Evolutionary conservation across 2,797 vertebrate species (phyloP).

Genomic region (Rhinogobio ventralis): DNA sequence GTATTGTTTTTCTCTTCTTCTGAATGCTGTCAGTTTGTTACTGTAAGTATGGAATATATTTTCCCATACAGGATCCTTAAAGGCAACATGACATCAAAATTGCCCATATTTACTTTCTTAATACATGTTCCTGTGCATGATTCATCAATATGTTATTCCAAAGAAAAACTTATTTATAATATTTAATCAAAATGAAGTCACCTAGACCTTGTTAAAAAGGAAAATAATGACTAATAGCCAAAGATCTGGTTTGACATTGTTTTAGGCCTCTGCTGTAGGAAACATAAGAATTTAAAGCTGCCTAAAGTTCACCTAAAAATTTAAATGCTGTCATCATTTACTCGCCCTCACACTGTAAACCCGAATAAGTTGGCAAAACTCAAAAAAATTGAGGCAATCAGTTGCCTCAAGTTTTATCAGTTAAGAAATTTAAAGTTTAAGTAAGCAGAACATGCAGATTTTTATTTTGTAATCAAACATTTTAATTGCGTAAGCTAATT

Average conservation of each 20-base stretch:
- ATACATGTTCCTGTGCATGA: conserved; percentile 1
- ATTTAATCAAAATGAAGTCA: not conserved
- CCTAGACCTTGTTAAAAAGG: not conserved
- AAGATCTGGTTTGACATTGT: not conserved
- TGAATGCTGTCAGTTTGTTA: conserved; percentile 31
- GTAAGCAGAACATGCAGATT: no score
- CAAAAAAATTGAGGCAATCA: no score
- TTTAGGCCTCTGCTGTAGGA: not conserved
- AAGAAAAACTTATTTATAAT: not conserved
- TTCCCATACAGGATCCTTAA: not conserved
- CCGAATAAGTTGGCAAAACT: no score
- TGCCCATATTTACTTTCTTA: not conserved
- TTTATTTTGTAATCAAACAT: no score
- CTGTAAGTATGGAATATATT: conserved; percentile 26
- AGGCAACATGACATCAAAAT: conserved; percentile 9
- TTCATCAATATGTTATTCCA: not conserved
- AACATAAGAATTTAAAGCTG: not conserved
- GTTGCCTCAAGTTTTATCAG: no score
- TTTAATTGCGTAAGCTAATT: no score
- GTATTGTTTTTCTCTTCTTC: conserved; percentile 26
- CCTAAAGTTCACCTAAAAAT: not conserved
- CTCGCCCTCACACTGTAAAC: no score
- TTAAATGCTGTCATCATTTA: not conserved
- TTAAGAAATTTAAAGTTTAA: no score
- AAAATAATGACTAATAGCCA: not conserved